Evolutionary conservation across 2,113 vertebrate species (phyloP).

Genomic region (Gallinago paraguaiae): DNA sequence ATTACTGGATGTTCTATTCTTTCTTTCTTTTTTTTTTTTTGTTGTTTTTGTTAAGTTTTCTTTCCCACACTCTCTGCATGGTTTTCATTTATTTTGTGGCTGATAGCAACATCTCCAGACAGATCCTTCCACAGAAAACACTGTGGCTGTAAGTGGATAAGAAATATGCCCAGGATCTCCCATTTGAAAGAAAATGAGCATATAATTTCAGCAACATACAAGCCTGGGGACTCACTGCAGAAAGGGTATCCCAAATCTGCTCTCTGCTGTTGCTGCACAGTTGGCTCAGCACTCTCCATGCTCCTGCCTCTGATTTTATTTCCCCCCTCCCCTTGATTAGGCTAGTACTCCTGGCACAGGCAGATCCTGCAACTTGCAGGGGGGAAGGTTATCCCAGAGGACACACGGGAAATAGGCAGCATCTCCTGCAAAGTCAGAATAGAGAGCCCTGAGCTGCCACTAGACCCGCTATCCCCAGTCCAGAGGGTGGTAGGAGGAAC

Average conservation of each 20-base stretch:
- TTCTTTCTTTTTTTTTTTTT: neutral
- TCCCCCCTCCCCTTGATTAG: neutral
- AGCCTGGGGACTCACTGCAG: neutral
- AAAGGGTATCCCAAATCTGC: neutral
- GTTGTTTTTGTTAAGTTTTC: neutral
- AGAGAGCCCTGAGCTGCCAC: neutral
- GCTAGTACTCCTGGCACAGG: neutral
- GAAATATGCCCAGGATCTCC: neutral
- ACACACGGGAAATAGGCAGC: too few species aligned
- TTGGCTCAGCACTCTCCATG: neutral
- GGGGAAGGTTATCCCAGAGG: too few species aligned
- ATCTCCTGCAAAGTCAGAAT: too few species aligned
- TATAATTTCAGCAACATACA: neutral
- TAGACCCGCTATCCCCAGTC: neutral
- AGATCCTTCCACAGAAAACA: neutral
- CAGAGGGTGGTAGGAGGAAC: neutral
- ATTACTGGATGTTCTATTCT: neutral
- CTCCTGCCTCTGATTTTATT: neutral
- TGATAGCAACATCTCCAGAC: neutral
- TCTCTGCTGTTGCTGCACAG: neutral
- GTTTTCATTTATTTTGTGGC: neutral
- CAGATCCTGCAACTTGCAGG: neutral
- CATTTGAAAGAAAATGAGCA: neutral
- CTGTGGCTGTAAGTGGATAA: neutral
- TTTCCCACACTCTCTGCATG: neutral